Evolutionary conservation across 2,113 vertebrate genomes (phyloP), one percentile per base, ranked within the genome.

Genomic region (Cyprinodon variegatus): DNA sequence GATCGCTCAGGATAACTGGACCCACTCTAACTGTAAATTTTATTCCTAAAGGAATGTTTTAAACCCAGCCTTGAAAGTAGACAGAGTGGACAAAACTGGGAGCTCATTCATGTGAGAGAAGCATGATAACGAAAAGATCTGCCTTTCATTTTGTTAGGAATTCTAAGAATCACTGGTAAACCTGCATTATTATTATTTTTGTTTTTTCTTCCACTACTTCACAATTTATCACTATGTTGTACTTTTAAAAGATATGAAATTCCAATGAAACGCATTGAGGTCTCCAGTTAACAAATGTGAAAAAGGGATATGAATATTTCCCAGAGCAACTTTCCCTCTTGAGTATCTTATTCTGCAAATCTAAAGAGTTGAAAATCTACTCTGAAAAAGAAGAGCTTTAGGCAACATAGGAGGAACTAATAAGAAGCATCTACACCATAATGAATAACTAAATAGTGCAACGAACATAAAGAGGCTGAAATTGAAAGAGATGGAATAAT

Each of bases 321-420:
- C 43, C 43, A 45, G 43, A 45, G 43, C 43, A 53, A 53, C 17
- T 53, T 53, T 53, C 48, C 48, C 48, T 53, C 15, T n/a, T 6
- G 20, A 20, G 17, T 20, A 57, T 57, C 50, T 57, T n/a, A 15
- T 57, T 53, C 50, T 6, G 46, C 70, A 79, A 64, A 72, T 70
- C 65, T 20, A 69, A 61, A 45, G 36, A 74, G 65, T 70, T 72
- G 62, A 11, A 77, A 20, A 64, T 67, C 48, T 60, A 45, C 37
- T 46, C n/a, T 60, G 48, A 70, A 68, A 59, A 61, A 84, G 75
- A 69, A 86, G 50, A 4, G 64, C 76, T 74, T 80, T 68, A 72
- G 74, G 77, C 70, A 45, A 77, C 46, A 65, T 43, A 62, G 45
- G n/a, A 37, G 67, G 70, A 29, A 79, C 68, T 68, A 64, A 68